phyloP scores from a whole-genome alignment of 2,113 vertebrate genomes.

The Indri indri region DNA sequence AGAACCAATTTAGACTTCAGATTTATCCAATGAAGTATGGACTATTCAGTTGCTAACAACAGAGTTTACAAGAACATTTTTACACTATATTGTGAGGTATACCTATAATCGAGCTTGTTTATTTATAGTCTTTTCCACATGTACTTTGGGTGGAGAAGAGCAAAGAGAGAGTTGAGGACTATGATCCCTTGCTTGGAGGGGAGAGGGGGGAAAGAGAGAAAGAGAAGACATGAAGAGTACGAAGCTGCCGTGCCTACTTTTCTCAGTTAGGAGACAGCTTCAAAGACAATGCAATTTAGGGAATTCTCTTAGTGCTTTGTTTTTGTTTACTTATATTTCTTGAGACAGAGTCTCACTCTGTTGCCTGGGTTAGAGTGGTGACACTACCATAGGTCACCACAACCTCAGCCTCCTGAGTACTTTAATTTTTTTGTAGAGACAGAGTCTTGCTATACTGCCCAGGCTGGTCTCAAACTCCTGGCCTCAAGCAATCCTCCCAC shows the following conservation, averaged over 20 bases:
- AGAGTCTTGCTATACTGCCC: no score
- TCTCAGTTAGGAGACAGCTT: not conserved
- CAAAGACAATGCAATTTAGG: not conserved
- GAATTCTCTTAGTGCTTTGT: not conserved
- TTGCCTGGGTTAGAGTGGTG: no score
- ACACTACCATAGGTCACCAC: no score
- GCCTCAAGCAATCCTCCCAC: no score
- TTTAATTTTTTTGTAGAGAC: no score
- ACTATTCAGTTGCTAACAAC: not conserved
- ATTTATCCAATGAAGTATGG: not conserved
- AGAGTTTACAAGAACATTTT: not conserved
- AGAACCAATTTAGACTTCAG: not conserved
- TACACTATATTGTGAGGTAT: not conserved
- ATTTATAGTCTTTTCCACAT: not conserved
- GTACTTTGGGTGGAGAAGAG: not conserved
- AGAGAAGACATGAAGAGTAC: not conserved
- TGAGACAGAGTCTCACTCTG: no score
- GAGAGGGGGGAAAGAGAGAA: not conserved
- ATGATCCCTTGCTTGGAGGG: not conserved
- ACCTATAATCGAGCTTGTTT: not conserved
- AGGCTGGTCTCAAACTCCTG: no score
- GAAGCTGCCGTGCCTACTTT: not conserved
- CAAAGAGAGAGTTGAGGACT: not conserved
- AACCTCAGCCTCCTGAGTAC: no score
- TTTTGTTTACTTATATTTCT: no score